A percentile compares a stretch with the other conserved stretches of the same genome.
Conservation (phyloP, 2,888 invertebrate species). For the Lamproptera curius region DNA sequence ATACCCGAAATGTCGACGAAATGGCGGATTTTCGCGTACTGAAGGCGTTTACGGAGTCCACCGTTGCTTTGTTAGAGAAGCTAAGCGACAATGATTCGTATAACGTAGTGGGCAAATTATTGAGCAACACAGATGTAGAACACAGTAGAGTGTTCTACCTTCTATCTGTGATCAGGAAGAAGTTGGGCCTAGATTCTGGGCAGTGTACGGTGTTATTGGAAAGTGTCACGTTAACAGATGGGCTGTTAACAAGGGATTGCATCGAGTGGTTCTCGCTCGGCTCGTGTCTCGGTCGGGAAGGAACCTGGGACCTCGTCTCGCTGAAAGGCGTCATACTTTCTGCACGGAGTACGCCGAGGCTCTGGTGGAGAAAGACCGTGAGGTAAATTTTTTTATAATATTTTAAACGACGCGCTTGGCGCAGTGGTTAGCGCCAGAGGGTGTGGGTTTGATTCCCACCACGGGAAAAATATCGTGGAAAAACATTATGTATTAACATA, state of each 20-base stretch:
- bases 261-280: background rate
- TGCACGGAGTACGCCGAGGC: constrained; percentile 34
- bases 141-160: constrained; percentile 1
- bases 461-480: no score
- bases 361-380: constrained; percentile 32
- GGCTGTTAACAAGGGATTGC: no score
- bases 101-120: constrained; percentile 1
- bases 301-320: background rate
- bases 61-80: constrained; percentile 2
- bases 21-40: constrained; percentile 6
- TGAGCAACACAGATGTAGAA: background rate
- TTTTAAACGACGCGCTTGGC: no score
- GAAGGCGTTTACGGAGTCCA: background rate
- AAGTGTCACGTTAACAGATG: no score
- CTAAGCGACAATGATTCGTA: background rate
- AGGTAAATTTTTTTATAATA: constrained; percentile 39
- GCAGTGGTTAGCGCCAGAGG: no score
- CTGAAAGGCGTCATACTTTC: constrained; percentile 37
- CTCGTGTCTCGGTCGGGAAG: background rate
- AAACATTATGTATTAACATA: no score
- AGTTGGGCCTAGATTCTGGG: background rate
- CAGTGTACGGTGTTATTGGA: background rate
- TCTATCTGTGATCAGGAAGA: background rate
- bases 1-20: no score
- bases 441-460: no score